Base-by-base conservation (phyloP, 2,888 invertebrate species). In the Meliscaeva auricollis region DNA sequence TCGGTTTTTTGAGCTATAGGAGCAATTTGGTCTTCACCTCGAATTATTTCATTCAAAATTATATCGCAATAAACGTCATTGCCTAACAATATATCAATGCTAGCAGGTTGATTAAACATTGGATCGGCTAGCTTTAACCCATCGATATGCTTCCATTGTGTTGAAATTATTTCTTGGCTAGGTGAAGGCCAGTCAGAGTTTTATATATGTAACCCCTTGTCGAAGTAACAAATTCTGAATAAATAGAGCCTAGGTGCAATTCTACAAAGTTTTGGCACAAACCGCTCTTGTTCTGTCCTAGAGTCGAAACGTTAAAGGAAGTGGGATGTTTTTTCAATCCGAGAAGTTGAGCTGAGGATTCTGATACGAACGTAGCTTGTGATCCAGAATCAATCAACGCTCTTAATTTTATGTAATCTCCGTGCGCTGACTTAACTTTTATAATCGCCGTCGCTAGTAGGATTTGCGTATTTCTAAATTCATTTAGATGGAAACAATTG, bases 321-420 rank as follows among this genome's bases (percentile, higher is more conserved):
- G 50, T 50, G 0, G 9, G 22, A 13, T 22, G 13, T n/a, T 54
- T 54, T 30, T 30, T 54, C 3, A 54, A 9, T 4, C 54, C 13
- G 2, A 54, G 13, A 8, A 30, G n/a, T n/a, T 60, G 22, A 41
- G 11, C 60, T 0, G 60, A 17, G 5, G 22, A 41, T 11, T 60
- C 60, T 0, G 41, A 41, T 22, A 60, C 41, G 11, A 60, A 60
- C 9, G 60, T 13, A n/a, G 60, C 41, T 4, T 60, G 22, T 13
- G 60, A 60, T 41, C 41, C 60, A 2, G 60, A n/a, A 60, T 60
- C 60, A n/a, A 60, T 38, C 1, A 60, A 1, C 1, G 41, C 60
- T 41, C 60, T 41, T n/a, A 60, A 13, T 22, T 38, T 13, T 2
- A 41, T 8, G 3, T 13, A 7, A 7, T 41, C 20, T 7, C 60